These are phyloP conservation scores for Nebria salina DNA, from an alignment of 2,888 invertebrate genomes.

Conservation along the genomic window DNA sequence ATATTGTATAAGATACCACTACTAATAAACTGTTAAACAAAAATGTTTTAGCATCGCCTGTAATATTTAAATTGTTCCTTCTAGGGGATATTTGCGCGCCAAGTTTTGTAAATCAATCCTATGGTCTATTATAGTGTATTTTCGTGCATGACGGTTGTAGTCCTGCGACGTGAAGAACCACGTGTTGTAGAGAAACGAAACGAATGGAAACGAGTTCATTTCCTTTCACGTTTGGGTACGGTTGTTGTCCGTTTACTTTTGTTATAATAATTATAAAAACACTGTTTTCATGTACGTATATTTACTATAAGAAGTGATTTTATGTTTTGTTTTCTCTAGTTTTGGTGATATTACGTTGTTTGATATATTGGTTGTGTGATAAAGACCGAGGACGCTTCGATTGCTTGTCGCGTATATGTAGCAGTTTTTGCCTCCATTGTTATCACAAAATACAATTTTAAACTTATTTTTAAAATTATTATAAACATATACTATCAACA, in stretches of 20 bases:
- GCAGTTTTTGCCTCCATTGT: constrained; percentile 37
- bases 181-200: constrained; percentile 25
- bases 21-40: too few species aligned
- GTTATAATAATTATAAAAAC: constrained; percentile 36
- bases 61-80: too few species aligned
- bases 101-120: too few species aligned
- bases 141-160: constrained; percentile 26
- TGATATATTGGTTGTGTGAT: constrained; percentile 18
- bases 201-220: constrained; percentile 19
- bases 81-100: too few species aligned
- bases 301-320: neutral
- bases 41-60: too few species aligned
- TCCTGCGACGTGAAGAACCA: constrained; percentile 46
- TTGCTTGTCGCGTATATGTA: constrained; percentile 35
- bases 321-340: constrained; percentile 16
- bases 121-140: neutral
- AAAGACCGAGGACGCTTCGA: constrained; percentile 22
- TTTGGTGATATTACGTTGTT: constrained; percentile 17
- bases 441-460: constrained; percentile 33
- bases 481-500: too few species aligned
- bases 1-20: too few species aligned
- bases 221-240: constrained; percentile 45
- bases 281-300: constrained; percentile 41
- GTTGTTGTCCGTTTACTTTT: constrained; percentile 45
- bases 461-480: too few species aligned